phyloP scores from a whole-genome alignment of 2,888 invertebrate genomes.

The Biston betularia region DNA sequence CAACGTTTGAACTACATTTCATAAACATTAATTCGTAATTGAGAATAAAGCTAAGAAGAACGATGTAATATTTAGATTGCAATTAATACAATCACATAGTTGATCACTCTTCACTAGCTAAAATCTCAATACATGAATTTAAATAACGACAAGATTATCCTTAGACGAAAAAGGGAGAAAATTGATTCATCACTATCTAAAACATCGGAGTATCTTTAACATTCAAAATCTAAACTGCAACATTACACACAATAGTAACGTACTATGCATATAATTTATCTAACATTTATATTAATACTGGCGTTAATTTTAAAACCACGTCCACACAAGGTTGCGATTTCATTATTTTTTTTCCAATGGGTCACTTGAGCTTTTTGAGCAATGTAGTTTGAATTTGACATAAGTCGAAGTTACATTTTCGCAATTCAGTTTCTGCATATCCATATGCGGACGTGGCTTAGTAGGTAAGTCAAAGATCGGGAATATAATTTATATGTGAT shows the following conservation, averaged over 20 bases:
- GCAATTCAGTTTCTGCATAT: neutral
- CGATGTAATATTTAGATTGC: conserved; percentile 23
- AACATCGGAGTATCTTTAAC: conserved; percentile 61
- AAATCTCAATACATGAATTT: conserved; percentile 29
- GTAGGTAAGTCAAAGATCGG: conserved; percentile 53
- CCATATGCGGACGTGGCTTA: conserved; percentile 42
- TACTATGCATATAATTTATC: conserved; percentile 53
- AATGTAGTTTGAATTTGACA: neutral
- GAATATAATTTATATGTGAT: conserved; percentile 67
- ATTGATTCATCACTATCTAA: conserved; percentile 67
- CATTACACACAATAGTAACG: conserved; percentile 63
- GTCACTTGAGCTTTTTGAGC: neutral
- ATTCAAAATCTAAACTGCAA: conserved; percentile 60
- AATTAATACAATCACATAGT: conserved; percentile 17
- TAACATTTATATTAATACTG: conserved; percentile 74
- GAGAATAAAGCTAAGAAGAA: conserved; percentile 9
- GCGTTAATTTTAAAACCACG: conserved; percentile 55
- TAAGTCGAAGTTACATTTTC: no score
- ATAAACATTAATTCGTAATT: conserved; percentile 2
- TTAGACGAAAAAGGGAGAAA: conserved; percentile 69
- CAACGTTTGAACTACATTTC: conserved; percentile 5
- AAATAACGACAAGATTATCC: conserved; percentile 66
- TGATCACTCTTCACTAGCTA: conserved; percentile 15
- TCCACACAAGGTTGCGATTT: conserved; percentile 39
- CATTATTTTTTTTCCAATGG: neutral